Conservation (phyloP, 2,888 invertebrate species). For the Hedya salicella region DNA sequence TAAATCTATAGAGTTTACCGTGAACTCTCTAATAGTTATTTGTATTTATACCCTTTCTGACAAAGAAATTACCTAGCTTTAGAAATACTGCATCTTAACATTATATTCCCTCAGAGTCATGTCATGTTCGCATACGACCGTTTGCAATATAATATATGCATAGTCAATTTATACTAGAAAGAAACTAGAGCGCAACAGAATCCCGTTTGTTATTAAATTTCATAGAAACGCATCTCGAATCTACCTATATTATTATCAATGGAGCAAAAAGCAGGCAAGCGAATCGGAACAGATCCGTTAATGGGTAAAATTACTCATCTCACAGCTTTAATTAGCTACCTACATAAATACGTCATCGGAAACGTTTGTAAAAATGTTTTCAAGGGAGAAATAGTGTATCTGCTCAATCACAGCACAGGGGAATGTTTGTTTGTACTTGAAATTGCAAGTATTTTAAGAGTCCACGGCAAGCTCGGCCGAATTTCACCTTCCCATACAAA, state of each 20-base stretch:
- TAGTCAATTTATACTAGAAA: constrained; percentile 38
- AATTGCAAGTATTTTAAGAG: too few relatives aligned
- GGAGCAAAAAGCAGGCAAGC: constrained; percentile 46
- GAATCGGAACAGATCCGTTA: constrained; percentile 46
- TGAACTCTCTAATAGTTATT: too few relatives aligned
- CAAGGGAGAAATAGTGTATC: too few relatives aligned
- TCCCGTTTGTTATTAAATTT: constrained; percentile 56
- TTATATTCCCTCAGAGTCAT: background rate
- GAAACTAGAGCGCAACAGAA: constrained; percentile 53
- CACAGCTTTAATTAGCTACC: constrained; percentile 9
- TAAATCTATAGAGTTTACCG: too few relatives aligned
- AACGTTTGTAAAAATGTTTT: background rate
- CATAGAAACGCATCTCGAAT: constrained; percentile 46
- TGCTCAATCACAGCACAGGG: too few relatives aligned
- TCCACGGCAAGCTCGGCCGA: too few relatives aligned
- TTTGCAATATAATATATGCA: constrained; percentile 16
- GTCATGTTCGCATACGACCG: background rate
- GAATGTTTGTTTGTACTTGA: too few relatives aligned
- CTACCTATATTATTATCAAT: constrained; percentile 45
- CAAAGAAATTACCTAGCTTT: background rate
- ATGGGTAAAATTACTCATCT: constrained; percentile 32
- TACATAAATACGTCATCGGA: background rate
- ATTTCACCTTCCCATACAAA: too few relatives aligned
- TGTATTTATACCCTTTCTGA: too few relatives aligned
- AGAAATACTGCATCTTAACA: background rate